Percentiles rank a stretch among this genome's conserved stretches.
These are phyloP conservation scores for Paraescarpia echinospica DNA, from an alignment of 1,140 invertebrate species.

Conservation along the genomic window DNA sequence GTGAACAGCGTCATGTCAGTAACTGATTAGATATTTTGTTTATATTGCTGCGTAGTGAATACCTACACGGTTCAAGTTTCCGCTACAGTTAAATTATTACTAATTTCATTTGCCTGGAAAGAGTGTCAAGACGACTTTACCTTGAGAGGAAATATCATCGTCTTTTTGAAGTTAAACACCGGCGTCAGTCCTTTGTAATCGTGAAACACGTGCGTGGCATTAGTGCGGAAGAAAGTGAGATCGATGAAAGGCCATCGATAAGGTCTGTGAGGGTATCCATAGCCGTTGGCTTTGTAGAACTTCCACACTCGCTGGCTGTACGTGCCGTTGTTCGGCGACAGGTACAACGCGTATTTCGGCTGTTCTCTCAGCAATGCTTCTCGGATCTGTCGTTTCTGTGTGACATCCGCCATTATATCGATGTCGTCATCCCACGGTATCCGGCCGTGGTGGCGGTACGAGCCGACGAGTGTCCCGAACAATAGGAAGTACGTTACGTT, in stretches of 20 bases:
- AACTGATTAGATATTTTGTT: too few relatives aligned
- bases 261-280: neutral
- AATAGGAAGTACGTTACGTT: constrained; percentile 17
- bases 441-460: neutral
- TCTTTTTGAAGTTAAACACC: constrained; percentile 1
- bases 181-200: neutral
- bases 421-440: constrained; percentile 23
- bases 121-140: neutral
- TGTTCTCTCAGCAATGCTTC: neutral
- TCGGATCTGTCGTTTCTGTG: neutral
- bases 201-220: neutral
- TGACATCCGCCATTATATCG: neutral
- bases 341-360: neutral
- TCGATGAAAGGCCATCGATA: neutral
- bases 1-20: too few relatives aligned
- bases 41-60: too few relatives aligned
- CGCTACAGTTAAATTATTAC: too few relatives aligned
- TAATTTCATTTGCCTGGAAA: too few relatives aligned
- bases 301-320: constrained; percentile 6
- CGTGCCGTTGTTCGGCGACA: neutral
- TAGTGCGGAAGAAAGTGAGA: neutral
- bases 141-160: neutral
- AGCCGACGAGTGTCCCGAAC: neutral
- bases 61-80: too few relatives aligned
- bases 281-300: neutral